Evolutionary conservation across 2,888 invertebrate genomes (phyloP).

Genomic region (Meta bourneti): DNA sequence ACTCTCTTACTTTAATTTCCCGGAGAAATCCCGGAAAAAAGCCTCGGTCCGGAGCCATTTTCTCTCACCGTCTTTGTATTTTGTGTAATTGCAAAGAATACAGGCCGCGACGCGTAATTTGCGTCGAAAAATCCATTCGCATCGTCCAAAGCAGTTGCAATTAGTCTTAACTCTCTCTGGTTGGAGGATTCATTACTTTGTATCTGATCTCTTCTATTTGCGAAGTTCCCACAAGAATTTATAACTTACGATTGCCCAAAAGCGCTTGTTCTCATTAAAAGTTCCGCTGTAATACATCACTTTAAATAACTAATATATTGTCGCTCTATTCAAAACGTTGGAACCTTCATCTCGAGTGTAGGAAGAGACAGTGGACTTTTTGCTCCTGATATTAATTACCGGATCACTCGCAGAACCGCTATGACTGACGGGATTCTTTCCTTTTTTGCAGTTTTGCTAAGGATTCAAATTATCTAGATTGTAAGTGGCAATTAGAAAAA

Average conservation of each 20-base stretch:
- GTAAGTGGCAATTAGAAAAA: background rate
- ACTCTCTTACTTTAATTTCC: conserved; percentile 27
- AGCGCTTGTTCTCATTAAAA: conserved; percentile 39
- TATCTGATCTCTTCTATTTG: conserved; percentile 39
- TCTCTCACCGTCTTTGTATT: conserved; percentile 14
- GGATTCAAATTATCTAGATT: background rate
- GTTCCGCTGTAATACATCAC: conserved; percentile 16
- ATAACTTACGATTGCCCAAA: conserved; percentile 26
- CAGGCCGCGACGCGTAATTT: conserved; percentile 38
- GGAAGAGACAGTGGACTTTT: background rate
- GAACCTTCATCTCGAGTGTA: background rate
- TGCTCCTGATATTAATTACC: background rate
- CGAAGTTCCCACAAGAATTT: conserved; percentile 26
- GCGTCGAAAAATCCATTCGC: conserved; percentile 48
- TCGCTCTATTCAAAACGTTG: background rate
- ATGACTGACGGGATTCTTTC: background rate
- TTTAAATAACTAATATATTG: conserved; percentile 46
- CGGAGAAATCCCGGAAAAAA: conserved; percentile 13
- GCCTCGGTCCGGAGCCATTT: background rate
- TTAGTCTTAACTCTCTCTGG: conserved; percentile 45
- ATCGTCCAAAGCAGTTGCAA: conserved; percentile 42
- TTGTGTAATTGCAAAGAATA: conserved; percentile 39
- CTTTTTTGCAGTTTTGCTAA: background rate
- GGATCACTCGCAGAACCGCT: background rate
- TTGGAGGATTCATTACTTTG: conserved; percentile 43